Base-by-base conservation (phyloP, 1,140 invertebrate genomes). In the Rhyacophila brunnea region DNA sequence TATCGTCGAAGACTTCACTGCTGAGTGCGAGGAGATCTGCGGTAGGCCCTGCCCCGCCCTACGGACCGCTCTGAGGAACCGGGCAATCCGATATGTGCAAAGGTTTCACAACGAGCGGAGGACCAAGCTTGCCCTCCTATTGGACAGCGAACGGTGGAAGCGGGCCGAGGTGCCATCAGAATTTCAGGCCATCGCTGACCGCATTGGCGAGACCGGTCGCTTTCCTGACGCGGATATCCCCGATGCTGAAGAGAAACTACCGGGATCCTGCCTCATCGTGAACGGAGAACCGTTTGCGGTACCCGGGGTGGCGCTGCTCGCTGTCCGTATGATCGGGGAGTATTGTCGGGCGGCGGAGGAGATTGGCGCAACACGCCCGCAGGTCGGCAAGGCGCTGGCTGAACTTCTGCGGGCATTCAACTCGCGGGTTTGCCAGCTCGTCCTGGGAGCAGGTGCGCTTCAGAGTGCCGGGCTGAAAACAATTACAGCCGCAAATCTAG, bases 131-230 rank as follows among this genome's bases (percentile, higher is more conserved):
- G 88, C 85, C 59, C 68, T 88, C 56, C 82, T 95, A 34, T 76
- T 99, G 34, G 95, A 98, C 68, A 86, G 85, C 64, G 96, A 99
- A 76, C 81, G 89, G 47, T 99, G 96, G 96, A 93, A 91, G 71
- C 85, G 90, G 66, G 91, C 92, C n/a, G 91, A 96, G 66, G 90
- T 98, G 40, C 89, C 93, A 0, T 73, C 80, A 56, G 91, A 95
- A 71, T 89, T 96, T 71, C 94, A 97, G 75, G 80, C 79, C 55
- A 79, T 96, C 44, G 86, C 96, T n/a, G 83, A 89, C 72, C 83
- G 86, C 66, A 87, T 92, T 67, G 75, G 81, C 47, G 78, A 76
- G 56, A 70, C 68, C 40, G 77, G 80, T 60, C 66, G 71, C 68
- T 83, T 84, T 72, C 80, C 81, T 11, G 70, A 36, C 56, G 60